These are phyloP conservation scores for Cyprinodon variegatus DNA, from an alignment of 2,113 vertebrate genomes.

Conservation along the genomic window DNA sequence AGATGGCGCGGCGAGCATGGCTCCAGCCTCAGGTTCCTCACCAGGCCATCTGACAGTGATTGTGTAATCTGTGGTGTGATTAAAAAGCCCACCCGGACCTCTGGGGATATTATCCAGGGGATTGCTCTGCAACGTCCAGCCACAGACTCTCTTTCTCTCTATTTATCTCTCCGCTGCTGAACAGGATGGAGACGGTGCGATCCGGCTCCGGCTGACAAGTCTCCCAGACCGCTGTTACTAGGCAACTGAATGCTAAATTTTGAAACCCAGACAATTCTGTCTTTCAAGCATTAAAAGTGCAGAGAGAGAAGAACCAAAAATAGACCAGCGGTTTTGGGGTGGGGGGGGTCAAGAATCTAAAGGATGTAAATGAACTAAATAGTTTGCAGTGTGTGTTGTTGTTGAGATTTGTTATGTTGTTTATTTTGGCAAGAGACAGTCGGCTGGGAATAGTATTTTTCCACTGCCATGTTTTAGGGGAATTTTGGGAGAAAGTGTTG, in stretches of 20 bases:
- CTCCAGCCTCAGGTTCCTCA: conserved; percentile 48
- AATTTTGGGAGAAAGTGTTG: conserved; percentile 26
- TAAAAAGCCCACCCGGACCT: conserved; percentile 64
- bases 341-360: conserved; percentile 52
- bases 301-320: conserved; percentile 70
- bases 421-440: conserved; percentile 61
- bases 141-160: conserved; percentile 48
- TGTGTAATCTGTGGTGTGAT: conserved; percentile 71
- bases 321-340: conserved; percentile 37
- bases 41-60: conserved; percentile 54
- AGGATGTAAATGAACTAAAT: conserved; percentile 69
- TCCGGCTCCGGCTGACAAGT: conserved; percentile 67
- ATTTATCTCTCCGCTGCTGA: conserved; percentile 62
- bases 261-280: conserved; percentile 75
- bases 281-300: conserved; percentile 71
- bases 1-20: conserved; percentile 21
- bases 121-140: conserved; percentile 56
- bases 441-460: conserved; percentile 67
- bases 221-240: conserved; percentile 74
- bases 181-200: conserved; percentile 74
- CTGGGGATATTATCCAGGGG: conserved; percentile 66
- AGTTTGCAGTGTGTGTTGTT: conserved; percentile 37
- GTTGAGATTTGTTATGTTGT: conserved; percentile 55
- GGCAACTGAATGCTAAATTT: conserved; percentile 84
- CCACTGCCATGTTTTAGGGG: conserved; percentile 50